These are phyloP conservation scores for Platysteira castanea DNA, from an alignment of 2,113 vertebrate genomes.

Conservation along the genomic window DNA sequence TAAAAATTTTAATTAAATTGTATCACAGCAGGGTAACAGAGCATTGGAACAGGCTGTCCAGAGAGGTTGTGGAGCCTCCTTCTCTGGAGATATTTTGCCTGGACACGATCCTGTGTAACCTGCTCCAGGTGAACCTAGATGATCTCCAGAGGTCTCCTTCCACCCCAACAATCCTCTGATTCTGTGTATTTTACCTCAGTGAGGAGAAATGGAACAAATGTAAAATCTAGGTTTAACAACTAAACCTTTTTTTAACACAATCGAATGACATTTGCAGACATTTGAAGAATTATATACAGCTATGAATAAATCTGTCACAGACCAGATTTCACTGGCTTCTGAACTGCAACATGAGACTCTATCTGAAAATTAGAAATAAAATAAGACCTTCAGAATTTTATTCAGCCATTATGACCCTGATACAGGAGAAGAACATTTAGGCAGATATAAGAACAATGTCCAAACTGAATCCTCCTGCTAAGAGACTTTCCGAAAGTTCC, in stretches of 20 bases:
- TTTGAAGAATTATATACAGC: not conserved
- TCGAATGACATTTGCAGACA: not conserved
- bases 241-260: not conserved
- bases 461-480: not conserved
- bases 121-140: not conserved
- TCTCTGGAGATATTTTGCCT: not conserved
- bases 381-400: not conserved
- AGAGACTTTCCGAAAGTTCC: not conserved
- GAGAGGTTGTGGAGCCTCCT: not conserved
- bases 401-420: not conserved
- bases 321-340: not conserved
- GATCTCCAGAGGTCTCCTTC: not conserved
- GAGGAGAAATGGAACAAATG: not conserved
- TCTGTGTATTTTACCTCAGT: not conserved
- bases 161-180: not conserved
- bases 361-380: not conserved
- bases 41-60: not conserved
- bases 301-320: not conserved
- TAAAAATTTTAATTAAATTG: not conserved
- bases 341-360: not conserved
- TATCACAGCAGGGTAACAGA: not conserved
- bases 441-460: not conserved
- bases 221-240: not conserved
- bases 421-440: not conserved
- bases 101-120: rapidly evolving